Evolutionary conservation across 2,888 invertebrate species (phyloP).

Genomic region (Lordiphosa andalusiaca): DNA sequence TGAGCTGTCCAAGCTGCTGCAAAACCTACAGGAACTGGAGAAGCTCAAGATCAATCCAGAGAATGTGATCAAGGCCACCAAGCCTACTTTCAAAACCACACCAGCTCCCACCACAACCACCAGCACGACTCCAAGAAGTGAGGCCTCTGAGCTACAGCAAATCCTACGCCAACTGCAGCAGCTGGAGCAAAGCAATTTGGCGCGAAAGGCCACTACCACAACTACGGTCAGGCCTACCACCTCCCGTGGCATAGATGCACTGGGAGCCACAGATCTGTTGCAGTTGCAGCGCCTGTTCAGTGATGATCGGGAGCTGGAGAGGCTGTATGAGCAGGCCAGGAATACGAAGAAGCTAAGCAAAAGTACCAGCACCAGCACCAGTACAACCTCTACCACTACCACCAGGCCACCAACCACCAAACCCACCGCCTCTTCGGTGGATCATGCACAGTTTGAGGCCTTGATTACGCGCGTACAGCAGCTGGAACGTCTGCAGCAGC

Average conservation of each 20-base stretch:
- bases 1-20: conserved; percentile 81
- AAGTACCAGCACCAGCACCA: conserved; percentile 14
- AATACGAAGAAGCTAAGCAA: conserved; percentile 39
- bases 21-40: conserved; percentile 80
- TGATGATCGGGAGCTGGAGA: conserved; percentile 79
- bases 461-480: conserved; percentile 81
- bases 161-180: conserved; percentile 66
- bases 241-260: conserved; percentile 1
- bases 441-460: conserved; percentile 81
- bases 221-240: conserved; percentile 13
- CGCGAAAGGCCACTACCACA: conserved; percentile 3
- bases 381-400: conserved; percentile 20
- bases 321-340: conserved; percentile 75
- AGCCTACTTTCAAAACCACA: conserved; percentile 31
- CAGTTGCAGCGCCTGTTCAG: conserved; percentile 81
- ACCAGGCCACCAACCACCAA: conserved; percentile 50
- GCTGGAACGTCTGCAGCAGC: conserved; percentile 69
- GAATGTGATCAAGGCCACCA: conserved; percentile 57
- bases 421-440: conserved; percentile 63
- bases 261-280: conserved; percentile 79
- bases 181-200: conserved; percentile 56
- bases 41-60: conserved; percentile 74
- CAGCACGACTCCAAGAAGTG: conserved; percentile 24
- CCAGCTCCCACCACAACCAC: conserved; percentile 48
- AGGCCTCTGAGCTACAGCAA: conserved; percentile 60